phyloP scores from a whole-genome alignment of 1,140 invertebrate genomes.

The Bombus terrestris region DNA sequence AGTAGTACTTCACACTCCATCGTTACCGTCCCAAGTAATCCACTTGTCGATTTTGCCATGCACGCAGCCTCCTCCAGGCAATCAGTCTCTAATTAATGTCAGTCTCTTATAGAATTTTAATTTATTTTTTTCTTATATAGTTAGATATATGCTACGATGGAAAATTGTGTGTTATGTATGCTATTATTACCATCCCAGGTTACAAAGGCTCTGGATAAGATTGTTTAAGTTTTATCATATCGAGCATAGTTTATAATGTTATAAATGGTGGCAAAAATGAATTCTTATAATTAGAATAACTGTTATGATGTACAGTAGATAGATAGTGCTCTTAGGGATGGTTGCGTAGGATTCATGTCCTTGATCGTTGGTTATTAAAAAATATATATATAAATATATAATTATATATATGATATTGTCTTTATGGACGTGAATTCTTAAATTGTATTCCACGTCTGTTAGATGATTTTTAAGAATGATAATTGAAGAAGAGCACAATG shows the following conservation, averaged over 20 bases:
- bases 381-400: slow-evolving; percentile 46
- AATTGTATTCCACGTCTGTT: slow-evolving; percentile 20
- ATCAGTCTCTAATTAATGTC: slow-evolving; percentile 81
- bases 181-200: slow-evolving; percentile 65
- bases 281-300: slow-evolving; percentile 70
- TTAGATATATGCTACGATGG: slow-evolving; percentile 63
- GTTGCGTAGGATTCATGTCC: slow-evolving; percentile 21
- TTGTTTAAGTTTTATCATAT: slow-evolving; percentile 70
- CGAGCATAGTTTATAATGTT: slow-evolving; percentile 73
- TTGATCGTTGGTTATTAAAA: slow-evolving; percentile 51
- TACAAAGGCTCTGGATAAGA: slow-evolving; percentile 75
- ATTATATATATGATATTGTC: slow-evolving; percentile 44
- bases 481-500: slow-evolving; percentile 48
- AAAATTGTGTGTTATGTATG: slow-evolving; percentile 64
- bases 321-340: slow-evolving; percentile 50
- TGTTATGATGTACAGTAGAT: slow-evolving; percentile 66
- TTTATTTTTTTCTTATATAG: slow-evolving; percentile 77
- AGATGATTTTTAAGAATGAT: slow-evolving; percentile 26
- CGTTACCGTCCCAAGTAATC: slow-evolving; percentile 69
- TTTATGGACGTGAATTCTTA: slow-evolving; percentile 30
- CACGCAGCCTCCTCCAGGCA: slow-evolving; percentile 75
- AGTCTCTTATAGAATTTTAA: slow-evolving; percentile 77
- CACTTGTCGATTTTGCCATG: slow-evolving; percentile 80
- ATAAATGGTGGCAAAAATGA: slow-evolving; percentile 69
- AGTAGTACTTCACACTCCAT: slow-evolving; percentile 62